These are phyloP conservation scores for Sphaeridia pumilis DNA, from an alignment of 2,888 invertebrate genomes.

Conservation along the genomic window DNA sequence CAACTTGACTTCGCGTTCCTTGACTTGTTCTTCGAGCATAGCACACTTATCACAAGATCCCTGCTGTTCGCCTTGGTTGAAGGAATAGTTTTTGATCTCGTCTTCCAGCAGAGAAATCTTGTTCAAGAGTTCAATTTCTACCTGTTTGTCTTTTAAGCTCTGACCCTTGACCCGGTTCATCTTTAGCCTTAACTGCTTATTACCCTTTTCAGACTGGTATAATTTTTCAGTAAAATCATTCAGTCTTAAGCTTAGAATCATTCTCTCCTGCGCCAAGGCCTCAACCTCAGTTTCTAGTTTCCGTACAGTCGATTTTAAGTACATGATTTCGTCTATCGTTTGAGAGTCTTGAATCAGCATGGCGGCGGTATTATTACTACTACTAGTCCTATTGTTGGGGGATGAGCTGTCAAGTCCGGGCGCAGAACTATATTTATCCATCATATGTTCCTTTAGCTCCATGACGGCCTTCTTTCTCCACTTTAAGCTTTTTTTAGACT, in stretches of 20 bases:
- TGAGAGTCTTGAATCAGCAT: slow-evolving; percentile 4
- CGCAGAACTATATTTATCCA: slow-evolving; percentile 9
- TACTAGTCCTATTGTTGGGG: background rate
- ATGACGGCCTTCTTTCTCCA: slow-evolving; percentile 35
- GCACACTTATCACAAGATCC: slow-evolving; percentile 46
- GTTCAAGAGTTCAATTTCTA: slow-evolving; percentile 33
- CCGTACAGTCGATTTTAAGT: slow-evolving; percentile 7
- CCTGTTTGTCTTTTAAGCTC: slow-evolving; percentile 35
- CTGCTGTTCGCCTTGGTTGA: background rate
- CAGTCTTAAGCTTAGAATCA: slow-evolving; percentile 25
- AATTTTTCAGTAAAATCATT: slow-evolving; percentile 36
- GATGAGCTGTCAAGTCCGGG: background rate
- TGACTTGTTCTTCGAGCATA: slow-evolving; percentile 49
- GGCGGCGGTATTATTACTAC: background rate
- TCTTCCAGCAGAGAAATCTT: slow-evolving; percentile 34
- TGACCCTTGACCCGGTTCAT: slow-evolving; percentile 34
- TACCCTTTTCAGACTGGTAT: slow-evolving; percentile 35
- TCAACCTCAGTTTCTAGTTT: slow-evolving; percentile 45
- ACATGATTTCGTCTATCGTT: slow-evolving; percentile 11
- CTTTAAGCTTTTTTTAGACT: slow-evolving; percentile 29
- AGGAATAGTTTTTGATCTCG: slow-evolving; percentile 29
- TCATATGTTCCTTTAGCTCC: slow-evolving; percentile 15
- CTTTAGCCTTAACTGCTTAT: slow-evolving; percentile 31
- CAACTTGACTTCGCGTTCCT: slow-evolving; percentile 65
- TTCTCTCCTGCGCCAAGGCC: slow-evolving; percentile 19